Base-by-base conservation (phyloP, 2,888 invertebrate genomes). In the Serrognathus titanus region DNA sequence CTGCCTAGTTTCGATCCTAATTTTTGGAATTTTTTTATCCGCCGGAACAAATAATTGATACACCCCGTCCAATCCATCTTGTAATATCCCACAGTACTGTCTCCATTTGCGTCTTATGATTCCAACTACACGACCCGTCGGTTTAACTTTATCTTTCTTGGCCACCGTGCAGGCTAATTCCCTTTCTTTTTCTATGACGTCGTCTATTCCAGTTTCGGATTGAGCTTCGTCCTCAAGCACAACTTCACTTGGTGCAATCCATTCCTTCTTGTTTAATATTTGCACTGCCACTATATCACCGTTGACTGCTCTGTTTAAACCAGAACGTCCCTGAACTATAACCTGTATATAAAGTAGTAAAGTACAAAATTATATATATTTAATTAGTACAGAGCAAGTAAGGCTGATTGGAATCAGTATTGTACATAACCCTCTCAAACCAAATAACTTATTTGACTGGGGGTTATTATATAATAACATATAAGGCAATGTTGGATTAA, bases 61-160 rank as follows among this genome's bases (percentile, higher is more conserved):
- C 0, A 83, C 81, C 0, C 85, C 83, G 43, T 85, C 83, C 76
- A 63, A 55, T 24, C 55, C 82, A 70, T 88, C 91, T 0, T 88
- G 86, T 53, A 99, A 78, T 66, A 98, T 94, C 10, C 99, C 99
- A 79, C 98, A 99, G 77, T 97, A 98, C 73, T 97, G 97, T 40
- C 97, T 82, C 97, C 98, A 97, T 74, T 97, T 98, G 55, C 98
- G 83, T 63, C 92, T 85, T 57, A 99, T 92, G 61, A 99, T 94
- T 1, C 97, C 97, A n/a, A 99, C 95, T 52, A 96, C 84, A 65
- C 81, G 80, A 0, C 90, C 94, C 1, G 92, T 92, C 1, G 90
- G 88, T 59, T 70, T 75, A 41, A 71, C 67, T 58, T 73, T 73
- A 37, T 60, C 67, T 24, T 66, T 66, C 45, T 59, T 60, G 13